Evolutionary conservation across 2,797 vertebrate genomes (phyloP), one percentile per base, ranked within the genome.

Genomic region (Rhinatrema bivittatum): DNA sequence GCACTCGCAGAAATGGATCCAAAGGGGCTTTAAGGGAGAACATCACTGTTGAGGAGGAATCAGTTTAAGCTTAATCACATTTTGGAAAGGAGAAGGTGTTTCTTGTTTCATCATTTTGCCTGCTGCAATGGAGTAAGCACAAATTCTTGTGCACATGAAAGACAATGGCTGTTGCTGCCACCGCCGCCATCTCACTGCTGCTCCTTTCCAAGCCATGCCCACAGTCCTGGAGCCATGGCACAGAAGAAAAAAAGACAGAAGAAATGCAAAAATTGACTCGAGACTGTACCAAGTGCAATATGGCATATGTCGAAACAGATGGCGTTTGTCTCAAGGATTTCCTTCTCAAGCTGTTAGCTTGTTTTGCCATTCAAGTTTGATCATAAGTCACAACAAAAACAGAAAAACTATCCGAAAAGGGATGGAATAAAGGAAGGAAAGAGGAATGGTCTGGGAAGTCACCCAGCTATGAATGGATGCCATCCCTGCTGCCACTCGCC

Each of bases 241-340:
- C 65, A 45, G 53, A 60, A 56, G 57, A 44, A 43, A n/a, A n/a
- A 64, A 58, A 56, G 61, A 53, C 57, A 70, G 53, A 40, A 65
- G 61, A 51, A 57, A 69, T 10, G 48, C n/a, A n/a, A n/a, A n/a
- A n/a, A n/a, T n/a, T n/a, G n/a, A n/a, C n/a, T n/a, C n/a, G n/a
- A n/a, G n/a, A n/a, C 69, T 38, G 43, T 88, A 84, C 87, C 87
- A 87, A 70, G 73, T 68, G 80, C 74, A 78, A 75, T 55, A 50
- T 76, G 82, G 87, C 87, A 93, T 87, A 81, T 87, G 86, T 77
- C 72, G 71, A 50, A 65, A 69, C 82, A 82, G 80, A 76, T 82
- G 67, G 69, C 39, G 43, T 48, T 68, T 50, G 19, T 27, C 50
- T 22, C 42, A 56, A 59, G 56, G 36, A 67, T 25, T 11, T 11